These are phyloP conservation scores for Chamaea fasciata DNA, from an alignment of 2,113 vertebrate genomes.

Conservation along the genomic window DNA sequence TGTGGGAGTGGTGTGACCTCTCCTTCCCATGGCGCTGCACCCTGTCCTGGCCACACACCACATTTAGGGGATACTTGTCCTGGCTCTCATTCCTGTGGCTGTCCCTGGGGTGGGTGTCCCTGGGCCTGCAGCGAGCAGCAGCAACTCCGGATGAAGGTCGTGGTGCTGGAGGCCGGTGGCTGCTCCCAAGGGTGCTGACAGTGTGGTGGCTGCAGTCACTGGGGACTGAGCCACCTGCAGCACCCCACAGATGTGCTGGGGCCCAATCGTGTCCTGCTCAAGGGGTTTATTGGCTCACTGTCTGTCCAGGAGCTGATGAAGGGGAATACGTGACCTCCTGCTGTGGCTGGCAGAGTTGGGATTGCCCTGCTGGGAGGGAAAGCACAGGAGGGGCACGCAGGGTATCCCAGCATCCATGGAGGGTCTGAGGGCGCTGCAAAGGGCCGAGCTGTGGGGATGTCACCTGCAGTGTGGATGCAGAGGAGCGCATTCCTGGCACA, in stretches of 20 bases:
- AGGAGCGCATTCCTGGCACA: fast-evolving
- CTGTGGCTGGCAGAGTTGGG: neutral
- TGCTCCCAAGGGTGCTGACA: neutral
- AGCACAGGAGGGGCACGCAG: too few species aligned
- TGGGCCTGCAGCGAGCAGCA: neutral
- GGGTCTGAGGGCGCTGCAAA: fast-evolving
- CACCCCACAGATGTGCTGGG: neutral
- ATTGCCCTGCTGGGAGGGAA: neutral
- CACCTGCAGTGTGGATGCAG: fast-evolving
- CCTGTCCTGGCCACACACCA: neutral
- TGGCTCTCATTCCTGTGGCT: neutral
- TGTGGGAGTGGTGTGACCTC: neutral
- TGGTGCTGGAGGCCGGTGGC: neutral
- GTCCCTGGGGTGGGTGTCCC: neutral
- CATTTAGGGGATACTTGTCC: neutral
- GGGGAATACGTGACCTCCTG: fast-evolving
- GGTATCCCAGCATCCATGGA: fast-evolving
- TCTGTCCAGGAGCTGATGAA: neutral
- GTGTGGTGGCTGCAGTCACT: neutral
- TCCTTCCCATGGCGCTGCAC: fast-evolving
- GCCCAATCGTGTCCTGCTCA: neutral
- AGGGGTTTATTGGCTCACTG: fast-evolving
- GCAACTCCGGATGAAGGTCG: neutral
- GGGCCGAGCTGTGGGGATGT: neutral
- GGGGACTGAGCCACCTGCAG: neutral